Evolutionary conservation across 2,888 invertebrate genomes (phyloP).

Genomic region (Tenthredo scrophulariae): DNA sequence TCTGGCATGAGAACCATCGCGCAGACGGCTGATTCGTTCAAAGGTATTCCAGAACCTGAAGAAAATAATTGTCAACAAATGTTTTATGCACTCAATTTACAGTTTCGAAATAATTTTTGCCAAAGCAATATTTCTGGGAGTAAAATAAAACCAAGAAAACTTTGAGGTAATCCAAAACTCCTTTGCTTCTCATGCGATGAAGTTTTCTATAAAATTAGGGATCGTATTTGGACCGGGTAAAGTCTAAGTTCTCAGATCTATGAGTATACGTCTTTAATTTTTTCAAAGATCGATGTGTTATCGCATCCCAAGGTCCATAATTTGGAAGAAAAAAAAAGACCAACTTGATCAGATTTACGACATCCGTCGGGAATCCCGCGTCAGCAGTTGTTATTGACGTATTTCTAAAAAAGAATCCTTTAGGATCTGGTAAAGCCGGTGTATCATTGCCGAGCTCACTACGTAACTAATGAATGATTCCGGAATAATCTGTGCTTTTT

Average conservation of each 20-base stretch:
- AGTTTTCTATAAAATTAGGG: not conserved
- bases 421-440: not conserved
- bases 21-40: slow-evolving; percentile 90
- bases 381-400: slow-evolving; percentile 28
- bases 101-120: not conserved
- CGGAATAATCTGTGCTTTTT: slow-evolving; percentile 35
- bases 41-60: slow-evolving; percentile 78
- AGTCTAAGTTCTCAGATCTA: slow-evolving; percentile 7
- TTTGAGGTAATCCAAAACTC: no score
- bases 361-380: slow-evolving; percentile 7
- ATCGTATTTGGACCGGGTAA: not conserved
- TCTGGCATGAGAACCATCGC: slow-evolving; percentile 83
- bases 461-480: not conserved
- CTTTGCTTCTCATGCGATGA: not conserved
- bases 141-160: no score
- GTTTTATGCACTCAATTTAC: not conserved
- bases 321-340: slow-evolving; percentile 17
- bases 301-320: not conserved
- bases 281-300: not conserved
- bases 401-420: not conserved
- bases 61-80: not conserved
- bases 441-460: not conserved
- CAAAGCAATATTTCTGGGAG: no score
- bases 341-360: slow-evolving; percentile 20
- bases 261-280: not conserved